phyloP scores from a whole-genome alignment of 2,113 vertebrate genomes.

The Hucho hucho region DNA sequence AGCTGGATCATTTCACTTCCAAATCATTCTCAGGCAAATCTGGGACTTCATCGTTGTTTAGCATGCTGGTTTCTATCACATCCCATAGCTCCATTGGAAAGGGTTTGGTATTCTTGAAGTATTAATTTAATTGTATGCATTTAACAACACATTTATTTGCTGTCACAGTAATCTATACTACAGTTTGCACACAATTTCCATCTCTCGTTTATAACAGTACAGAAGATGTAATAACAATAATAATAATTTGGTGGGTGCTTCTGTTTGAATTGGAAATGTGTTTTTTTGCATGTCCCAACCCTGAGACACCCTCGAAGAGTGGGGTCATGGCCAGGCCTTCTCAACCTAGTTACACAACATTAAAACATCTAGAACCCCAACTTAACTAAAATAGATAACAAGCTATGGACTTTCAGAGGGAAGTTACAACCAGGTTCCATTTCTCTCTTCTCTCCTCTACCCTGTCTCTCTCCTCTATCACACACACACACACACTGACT shows the following conservation, averaged over 20 bases:
- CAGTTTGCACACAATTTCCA: too few relatives aligned
- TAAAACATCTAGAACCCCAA: not conserved
- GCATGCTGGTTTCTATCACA: not conserved
- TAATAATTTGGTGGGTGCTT: too few relatives aligned
- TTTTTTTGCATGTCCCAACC: too few relatives aligned
- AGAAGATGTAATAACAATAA: too few relatives aligned
- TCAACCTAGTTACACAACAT: not conserved
- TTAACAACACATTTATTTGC: not conserved
- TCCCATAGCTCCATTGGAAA: not conserved
- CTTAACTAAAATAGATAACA: not conserved
- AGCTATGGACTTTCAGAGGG: conserved; percentile 23
- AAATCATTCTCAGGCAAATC: conserved; percentile 31
- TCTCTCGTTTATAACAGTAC: too few relatives aligned
- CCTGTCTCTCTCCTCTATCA: not conserved
- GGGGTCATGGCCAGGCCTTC: not conserved
- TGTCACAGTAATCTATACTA: not conserved
- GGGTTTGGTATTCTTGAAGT: not conserved
- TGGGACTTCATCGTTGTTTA: not conserved
- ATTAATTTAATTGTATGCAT: not conserved
- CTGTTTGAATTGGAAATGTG: too few relatives aligned
- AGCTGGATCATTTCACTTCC: conserved; percentile 26
- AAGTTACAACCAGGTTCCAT: conserved; percentile 24
- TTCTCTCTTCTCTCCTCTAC: conserved; percentile 16
- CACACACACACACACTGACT: conserved; percentile 2
- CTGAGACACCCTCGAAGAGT: too few relatives aligned